Percentiles rank a stretch among this genome's conserved stretches.
phyloP scores from a whole-genome alignment of 2,888 invertebrate genomes.

The Lepidocyrtoides sp. region DNA sequence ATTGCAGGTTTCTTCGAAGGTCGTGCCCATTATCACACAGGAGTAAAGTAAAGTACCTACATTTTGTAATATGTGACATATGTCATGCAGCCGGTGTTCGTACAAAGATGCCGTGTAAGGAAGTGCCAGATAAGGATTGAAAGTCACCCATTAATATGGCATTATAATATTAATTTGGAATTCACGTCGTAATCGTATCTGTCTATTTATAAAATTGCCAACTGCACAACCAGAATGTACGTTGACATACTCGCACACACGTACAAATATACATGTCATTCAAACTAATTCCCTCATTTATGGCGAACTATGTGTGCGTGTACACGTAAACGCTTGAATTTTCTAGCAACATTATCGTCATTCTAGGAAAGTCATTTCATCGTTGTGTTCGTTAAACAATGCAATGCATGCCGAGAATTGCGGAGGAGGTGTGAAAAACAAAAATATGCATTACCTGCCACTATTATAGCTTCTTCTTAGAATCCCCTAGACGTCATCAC shows the following conservation, averaged over 20 bases:
- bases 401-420: background rate
- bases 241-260: too few relatives aligned
- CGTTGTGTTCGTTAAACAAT: background rate
- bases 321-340: background rate
- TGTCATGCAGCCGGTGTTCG: slow-evolving; percentile 72
- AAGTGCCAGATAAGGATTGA: slow-evolving; percentile 9
- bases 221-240: too few relatives aligned
- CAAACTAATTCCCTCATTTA: background rate
- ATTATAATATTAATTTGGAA: background rate
- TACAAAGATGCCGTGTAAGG: slow-evolving; percentile 24
- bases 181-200: background rate
- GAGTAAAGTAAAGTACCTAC: background rate
- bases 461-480: slow-evolving; percentile 33
- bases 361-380: background rate
- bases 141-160: slow-evolving; percentile 17
- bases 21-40: slow-evolving; percentile 21
- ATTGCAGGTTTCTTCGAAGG: slow-evolving; percentile 43
- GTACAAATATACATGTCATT: background rate
- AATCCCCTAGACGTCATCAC: slow-evolving; percentile 32
- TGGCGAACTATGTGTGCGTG: background rate
- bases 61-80: slow-evolving; percentile 63
- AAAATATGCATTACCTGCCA: background rate
- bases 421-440: slow-evolving; percentile 50
- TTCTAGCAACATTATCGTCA: background rate
- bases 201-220: background rate